Conservation (phyloP, 2,888 invertebrate species). For the Diloba caeruleocephala region DNA sequence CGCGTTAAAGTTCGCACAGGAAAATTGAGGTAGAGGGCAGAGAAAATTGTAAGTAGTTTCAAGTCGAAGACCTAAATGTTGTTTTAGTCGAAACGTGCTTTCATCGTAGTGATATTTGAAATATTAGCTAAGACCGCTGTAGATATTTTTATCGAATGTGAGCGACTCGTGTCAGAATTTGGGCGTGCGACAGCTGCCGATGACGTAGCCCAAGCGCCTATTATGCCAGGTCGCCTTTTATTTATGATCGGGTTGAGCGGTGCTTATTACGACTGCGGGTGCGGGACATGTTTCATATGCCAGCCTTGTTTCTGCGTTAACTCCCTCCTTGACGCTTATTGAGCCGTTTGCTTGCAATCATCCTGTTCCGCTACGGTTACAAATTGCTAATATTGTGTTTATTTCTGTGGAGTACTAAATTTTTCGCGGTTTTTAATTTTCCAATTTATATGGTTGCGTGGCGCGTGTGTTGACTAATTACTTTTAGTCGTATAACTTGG, state of each 20-base stretch:
- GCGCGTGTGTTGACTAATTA: conserved; percentile 55
- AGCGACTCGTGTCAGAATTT: conserved; percentile 67
- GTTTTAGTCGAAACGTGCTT: conserved; percentile 56
- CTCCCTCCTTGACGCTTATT: conserved; percentile 73
- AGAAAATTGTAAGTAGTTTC: conserved; percentile 46
- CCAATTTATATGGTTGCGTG: conserved; percentile 4
- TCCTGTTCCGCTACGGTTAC: conserved; percentile 49
- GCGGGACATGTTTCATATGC: conserved; percentile 79
- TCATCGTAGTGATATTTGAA: conserved; percentile 36
- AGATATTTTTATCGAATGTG: conserved; percentile 72
- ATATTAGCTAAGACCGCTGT: conserved; percentile 49
- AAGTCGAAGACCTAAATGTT: conserved; percentile 54
- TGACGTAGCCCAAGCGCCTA: conserved; percentile 79
- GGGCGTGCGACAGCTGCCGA: conserved; percentile 76
- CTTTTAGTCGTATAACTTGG: conserved; percentile 49
- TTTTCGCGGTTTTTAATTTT: conserved; percentile 20
- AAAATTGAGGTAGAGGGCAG: conserved; percentile 51
- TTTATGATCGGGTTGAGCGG: conserved; percentile 84
- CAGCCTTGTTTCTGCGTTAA: conserved; percentile 69
- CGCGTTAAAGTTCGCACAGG: conserved; percentile 53
- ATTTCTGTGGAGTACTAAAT: conserved; percentile 23
- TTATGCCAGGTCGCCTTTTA: conserved; percentile 80
- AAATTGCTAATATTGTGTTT: conserved; percentile 47
- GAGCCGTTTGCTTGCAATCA: conserved; percentile 69
- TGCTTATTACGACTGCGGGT: conserved; percentile 81